Percentiles rank a stretch among this genome's conserved stretches.
Conservation (phyloP, 2,888 invertebrate genomes). For the Caenorhabditis panamensis region DNA sequence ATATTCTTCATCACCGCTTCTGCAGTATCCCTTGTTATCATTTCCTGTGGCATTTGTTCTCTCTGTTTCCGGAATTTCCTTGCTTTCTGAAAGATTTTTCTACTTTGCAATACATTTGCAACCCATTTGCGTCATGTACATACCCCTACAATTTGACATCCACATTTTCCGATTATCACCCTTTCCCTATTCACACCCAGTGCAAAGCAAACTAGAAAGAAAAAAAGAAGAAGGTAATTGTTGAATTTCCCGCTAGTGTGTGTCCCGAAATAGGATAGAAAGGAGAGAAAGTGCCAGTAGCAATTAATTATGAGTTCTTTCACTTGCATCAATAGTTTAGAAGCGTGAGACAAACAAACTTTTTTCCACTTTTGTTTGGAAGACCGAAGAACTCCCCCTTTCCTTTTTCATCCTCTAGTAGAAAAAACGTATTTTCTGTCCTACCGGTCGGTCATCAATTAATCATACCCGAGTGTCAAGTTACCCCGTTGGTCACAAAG, state of each 20-base stretch:
- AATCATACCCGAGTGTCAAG: constrained; percentile 32
- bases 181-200: background rate
- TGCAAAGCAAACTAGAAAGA: background rate
- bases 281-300: background rate
- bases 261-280: background rate
- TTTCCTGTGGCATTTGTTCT: constrained; percentile 58
- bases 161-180: background rate
- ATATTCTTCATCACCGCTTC: constrained; percentile 78
- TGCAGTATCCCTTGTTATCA: constrained; percentile 72
- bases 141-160: constrained; percentile 22
- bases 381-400: constrained; percentile 12
- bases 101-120: too few relatives aligned
- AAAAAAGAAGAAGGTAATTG: constrained; percentile 18
- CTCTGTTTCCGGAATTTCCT: constrained; percentile 50
- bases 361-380: background rate
- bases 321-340: constrained; percentile 44
- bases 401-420: background rate
- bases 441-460: constrained; percentile 46
- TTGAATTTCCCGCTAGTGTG: background rate
- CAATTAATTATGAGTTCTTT: constrained; percentile 43
- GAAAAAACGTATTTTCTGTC: constrained; percentile 30
- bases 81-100: constrained; percentile 49
- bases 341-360: constrained; percentile 51
- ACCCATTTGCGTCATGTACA: too few relatives aligned
- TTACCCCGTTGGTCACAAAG: constrained; percentile 30